Conservation (phyloP, 2,888 invertebrate species). For the Dynastes maya region DNA sequence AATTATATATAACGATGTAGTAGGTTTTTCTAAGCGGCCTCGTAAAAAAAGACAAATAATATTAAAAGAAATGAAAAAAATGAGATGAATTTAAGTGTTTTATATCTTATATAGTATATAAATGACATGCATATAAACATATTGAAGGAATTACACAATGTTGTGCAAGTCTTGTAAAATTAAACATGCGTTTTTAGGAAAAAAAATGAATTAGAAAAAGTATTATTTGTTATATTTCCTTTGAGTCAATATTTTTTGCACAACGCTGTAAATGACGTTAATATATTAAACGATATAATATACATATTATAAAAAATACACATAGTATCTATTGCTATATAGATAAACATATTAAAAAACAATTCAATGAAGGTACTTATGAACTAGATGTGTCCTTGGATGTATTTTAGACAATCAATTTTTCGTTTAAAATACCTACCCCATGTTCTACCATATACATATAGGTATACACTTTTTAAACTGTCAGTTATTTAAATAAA, state of each 20-base stretch:
- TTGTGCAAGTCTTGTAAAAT: no score
- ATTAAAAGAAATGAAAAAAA: conserved; percentile 27
- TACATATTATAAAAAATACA: conserved; percentile 13
- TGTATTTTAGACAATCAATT: conserved; percentile 65
- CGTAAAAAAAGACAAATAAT: conserved; percentile 45
- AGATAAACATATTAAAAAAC: conserved; percentile 1
- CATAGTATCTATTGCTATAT: not conserved
- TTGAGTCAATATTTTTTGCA: no score
- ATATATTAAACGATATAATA: conserved; percentile 31
- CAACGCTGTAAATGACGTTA: no score
- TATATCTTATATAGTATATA: conserved; percentile 51
- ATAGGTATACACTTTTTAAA: not conserved
- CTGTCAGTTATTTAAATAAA: not conserved
- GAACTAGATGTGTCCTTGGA: conserved; percentile 60
- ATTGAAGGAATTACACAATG: no score
- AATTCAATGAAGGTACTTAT: conserved; percentile 56
- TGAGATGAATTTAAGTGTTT: conserved; percentile 49
- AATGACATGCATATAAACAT: conserved; percentile 19
- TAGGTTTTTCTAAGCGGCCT: conserved; percentile 39
- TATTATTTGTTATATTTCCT: no score
- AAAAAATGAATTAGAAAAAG: no score
- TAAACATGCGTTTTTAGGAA: no score
- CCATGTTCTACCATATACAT: not conserved
- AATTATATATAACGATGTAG: conserved; percentile 9
- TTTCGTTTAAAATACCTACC: conserved; percentile 55